These are phyloP conservation scores for Mylabris phalerata DNA, from an alignment of 1,140 invertebrate genomes.

Conservation along the genomic window DNA sequence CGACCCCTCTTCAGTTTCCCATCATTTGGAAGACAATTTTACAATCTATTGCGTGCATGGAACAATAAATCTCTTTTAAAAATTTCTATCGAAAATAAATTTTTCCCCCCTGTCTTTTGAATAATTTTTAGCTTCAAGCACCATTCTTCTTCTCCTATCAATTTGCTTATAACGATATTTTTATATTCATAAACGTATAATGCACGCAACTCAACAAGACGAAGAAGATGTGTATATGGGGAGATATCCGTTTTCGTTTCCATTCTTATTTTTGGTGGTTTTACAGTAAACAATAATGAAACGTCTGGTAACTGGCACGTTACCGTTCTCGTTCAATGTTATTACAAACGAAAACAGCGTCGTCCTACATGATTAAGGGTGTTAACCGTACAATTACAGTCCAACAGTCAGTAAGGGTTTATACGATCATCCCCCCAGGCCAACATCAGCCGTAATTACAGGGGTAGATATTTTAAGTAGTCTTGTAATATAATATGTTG, in stretches of 20 bases:
- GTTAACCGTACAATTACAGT: constrained; percentile 22
- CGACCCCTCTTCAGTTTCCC: no score
- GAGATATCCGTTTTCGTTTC: no score
- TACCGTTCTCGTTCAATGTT: constrained; percentile 14
- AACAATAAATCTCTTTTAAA: no score
- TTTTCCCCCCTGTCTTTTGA: no score
- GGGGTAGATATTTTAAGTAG: constrained; percentile 18
- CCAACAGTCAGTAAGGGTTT: constrained; percentile 13
- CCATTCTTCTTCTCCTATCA: constrained; percentile 6
- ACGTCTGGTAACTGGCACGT: constrained; percentile 7
- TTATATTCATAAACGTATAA: constrained; percentile 16
- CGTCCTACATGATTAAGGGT: constrained; percentile 23
- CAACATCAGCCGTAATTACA: constrained; percentile 18
- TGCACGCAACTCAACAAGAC: constrained; percentile 6
- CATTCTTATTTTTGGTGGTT: no score
- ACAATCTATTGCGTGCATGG: no score
- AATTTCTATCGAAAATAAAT: no score
- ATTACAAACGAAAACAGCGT: constrained; percentile 13
- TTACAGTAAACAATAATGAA: background rate
- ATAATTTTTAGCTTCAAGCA: no score
- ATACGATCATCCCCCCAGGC: constrained; percentile 20
- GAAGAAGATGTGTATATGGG: constrained; percentile 1
- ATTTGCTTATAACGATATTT: constrained; percentile 10
- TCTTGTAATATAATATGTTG: background rate
- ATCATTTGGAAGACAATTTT: no score